These are phyloP conservation scores for Anarrhichthys ocellatus DNA, from an alignment of 2,113 vertebrate species.

Conservation along the genomic window DNA sequence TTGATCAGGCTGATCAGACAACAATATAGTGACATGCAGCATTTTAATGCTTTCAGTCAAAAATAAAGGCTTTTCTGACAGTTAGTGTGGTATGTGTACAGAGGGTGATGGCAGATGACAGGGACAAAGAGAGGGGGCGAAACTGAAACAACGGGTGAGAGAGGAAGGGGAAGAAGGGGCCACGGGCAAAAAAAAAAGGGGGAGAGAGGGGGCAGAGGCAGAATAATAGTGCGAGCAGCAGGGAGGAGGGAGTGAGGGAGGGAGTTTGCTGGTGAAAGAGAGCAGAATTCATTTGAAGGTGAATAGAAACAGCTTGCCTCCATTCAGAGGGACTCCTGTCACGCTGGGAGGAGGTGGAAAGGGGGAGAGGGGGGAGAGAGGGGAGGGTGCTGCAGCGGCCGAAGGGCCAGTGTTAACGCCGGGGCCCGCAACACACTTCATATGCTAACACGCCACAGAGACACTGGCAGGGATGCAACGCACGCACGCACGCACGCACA, in stretches of 20 bases:
- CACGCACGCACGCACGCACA: constrained; percentile 13
- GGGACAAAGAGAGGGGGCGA: constrained; percentile 8
- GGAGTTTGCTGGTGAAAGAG: constrained; percentile 31
- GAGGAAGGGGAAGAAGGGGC: constrained; percentile 15
- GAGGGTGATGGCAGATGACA: background rate
- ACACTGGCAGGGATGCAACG: constrained; percentile 5
- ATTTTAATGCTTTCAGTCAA: background rate
- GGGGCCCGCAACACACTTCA: constrained; percentile 48
- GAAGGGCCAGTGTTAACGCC: constrained; percentile 49
- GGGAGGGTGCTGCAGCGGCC: constrained; percentile 6
- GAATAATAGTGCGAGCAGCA: constrained; percentile 38
- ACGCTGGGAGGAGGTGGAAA: background rate
- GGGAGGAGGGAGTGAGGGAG: constrained; percentile 8
- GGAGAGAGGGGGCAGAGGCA: background rate
- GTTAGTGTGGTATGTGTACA: background rate
- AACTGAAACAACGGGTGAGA: constrained; percentile 17
- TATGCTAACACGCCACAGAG: constrained; percentile 60
- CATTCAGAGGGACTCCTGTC: constrained; percentile 54
- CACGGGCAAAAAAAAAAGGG: constrained; percentile 19
- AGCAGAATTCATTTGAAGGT: constrained; percentile 63
- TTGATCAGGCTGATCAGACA: background rate
- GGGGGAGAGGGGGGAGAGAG: background rate
- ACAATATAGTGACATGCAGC: background rate
- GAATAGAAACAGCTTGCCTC: constrained; percentile 69
- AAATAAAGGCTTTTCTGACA: background rate